These are phyloP conservation scores for Ailurus styani DNA, from an alignment of 2,113 vertebrate species.

Conservation along the genomic window DNA sequence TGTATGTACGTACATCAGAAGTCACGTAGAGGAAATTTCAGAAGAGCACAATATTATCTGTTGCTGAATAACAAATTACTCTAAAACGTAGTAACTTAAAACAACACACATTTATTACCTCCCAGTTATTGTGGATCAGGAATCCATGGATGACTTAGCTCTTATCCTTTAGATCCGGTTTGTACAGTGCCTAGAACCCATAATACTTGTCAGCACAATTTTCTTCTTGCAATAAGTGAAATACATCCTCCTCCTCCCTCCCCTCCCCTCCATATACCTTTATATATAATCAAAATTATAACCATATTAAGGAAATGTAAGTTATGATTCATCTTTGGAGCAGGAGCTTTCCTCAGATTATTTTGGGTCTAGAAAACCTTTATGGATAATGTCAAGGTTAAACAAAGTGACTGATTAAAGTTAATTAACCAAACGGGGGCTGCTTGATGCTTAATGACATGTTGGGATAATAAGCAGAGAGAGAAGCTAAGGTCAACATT, in stretches of 20 bases:
- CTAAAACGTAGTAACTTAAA: background rate
- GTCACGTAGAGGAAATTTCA: background rate
- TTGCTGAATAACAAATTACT: background rate
- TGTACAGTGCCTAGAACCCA: background rate
- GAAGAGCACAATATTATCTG: background rate
- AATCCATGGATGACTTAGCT: background rate
- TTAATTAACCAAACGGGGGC: background rate
- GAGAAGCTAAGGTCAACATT: background rate
- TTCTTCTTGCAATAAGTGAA: background rate
- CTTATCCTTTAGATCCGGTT: background rate
- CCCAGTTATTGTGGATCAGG: background rate
- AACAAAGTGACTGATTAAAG: background rate
- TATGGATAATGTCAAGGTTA: slow-evolving; percentile 8
- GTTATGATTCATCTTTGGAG: background rate
- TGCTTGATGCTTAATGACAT: background rate
- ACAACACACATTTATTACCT: background rate
- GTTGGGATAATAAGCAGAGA: background rate
- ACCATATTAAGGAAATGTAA: background rate
- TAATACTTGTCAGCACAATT: background rate
- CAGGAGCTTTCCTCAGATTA: background rate
- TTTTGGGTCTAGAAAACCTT: background rate
- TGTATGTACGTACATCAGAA: background rate
- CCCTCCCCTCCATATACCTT: background rate
- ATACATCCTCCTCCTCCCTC: background rate
- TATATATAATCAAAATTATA: background rate